Evolutionary conservation across 2,888 invertebrate species (phyloP).

Genomic region (Electrophaes corylata): DNA sequence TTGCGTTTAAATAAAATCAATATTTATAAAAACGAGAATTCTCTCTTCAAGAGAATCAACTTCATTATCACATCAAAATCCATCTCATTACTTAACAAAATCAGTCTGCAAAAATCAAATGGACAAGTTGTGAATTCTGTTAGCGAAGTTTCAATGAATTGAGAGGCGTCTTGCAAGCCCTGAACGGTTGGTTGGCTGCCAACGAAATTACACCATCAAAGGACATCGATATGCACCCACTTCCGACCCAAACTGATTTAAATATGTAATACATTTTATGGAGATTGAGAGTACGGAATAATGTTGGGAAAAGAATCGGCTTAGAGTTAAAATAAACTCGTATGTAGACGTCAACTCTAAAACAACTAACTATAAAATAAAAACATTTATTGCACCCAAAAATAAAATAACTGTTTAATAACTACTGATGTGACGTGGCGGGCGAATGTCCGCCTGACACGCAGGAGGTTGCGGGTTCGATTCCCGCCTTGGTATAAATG

Average conservation of each 20-base stretch:
- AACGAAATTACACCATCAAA: conserved; percentile 42
- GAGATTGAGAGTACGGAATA: conserved; percentile 26
- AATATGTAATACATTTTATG: conserved; percentile 49
- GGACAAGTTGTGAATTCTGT: conserved; percentile 37
- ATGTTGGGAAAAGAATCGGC: conserved; percentile 4
- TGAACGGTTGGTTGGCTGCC: conserved; percentile 40
- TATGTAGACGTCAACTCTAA: no score
- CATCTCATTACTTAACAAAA: conserved; percentile 23
- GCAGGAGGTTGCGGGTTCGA: no score
- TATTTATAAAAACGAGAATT: not conserved
- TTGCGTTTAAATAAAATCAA: no score
- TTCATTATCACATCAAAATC: conserved; percentile 18
- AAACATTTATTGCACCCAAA: no score
- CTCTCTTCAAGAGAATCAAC: no score
- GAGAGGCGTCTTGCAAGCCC: conserved; percentile 35
- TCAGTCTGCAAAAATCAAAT: conserved; percentile 35
- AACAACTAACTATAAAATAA: no score
- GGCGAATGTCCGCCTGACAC: no score
- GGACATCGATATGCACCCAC: conserved; percentile 37
- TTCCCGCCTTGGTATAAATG: no score
- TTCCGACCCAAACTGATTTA: conserved; percentile 46
- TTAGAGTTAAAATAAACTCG: not conserved
- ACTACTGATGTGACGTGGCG: no score
- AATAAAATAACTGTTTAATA: no score
- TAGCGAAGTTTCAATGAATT: conserved; percentile 35